A percentile compares a stretch with the other conserved stretches of the same genome.
Evolutionary conservation across 1,140 invertebrate species (phyloP).

Genomic region (Wasmannia auropunctata): DNA sequence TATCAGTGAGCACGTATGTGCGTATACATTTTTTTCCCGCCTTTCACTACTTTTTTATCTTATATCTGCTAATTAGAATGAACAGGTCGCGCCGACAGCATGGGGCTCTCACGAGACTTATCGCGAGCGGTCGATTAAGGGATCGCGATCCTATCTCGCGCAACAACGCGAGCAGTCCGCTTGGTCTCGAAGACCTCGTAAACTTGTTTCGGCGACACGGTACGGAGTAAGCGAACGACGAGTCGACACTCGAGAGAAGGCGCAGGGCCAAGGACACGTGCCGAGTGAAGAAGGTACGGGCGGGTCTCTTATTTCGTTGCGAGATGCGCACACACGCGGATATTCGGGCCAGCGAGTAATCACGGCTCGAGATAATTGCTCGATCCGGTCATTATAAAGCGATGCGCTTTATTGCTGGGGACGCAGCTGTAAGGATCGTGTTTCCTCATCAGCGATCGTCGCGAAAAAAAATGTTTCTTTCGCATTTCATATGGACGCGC

Average conservation of each 20-base stretch:
- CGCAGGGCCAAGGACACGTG: conserved; percentile 54
- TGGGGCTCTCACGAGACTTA: conserved; percentile 55
- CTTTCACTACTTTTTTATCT: not conserved
- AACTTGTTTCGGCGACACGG: conserved; percentile 61
- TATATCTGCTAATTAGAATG: conserved; percentile 69
- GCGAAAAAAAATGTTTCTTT: not conserved
- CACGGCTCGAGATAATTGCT: conserved; percentile 49
- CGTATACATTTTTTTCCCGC: not conserved
- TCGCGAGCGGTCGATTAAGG: conserved; percentile 63
- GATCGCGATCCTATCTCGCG: conserved; percentile 67
- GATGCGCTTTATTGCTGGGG: conserved; percentile 42
- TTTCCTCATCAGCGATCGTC: conserved; percentile 24
- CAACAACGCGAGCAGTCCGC: conserved; percentile 43
- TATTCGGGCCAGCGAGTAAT: not conserved
- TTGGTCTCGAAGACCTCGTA: conserved; percentile 65
- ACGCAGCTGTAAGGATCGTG: conserved; percentile 11
- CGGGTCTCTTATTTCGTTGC: not conserved
- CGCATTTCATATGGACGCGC: not conserved
- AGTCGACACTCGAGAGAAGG: not conserved
- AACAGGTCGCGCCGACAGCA: conserved; percentile 69
- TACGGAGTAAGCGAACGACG: not conserved
- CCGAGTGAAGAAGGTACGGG: not conserved
- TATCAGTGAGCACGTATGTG: not conserved
- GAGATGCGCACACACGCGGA: too few species aligned
- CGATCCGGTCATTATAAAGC: conserved; percentile 55